Evolutionary conservation across 2,113 vertebrate genomes (phyloP).

Genomic region (Coreoperca whiteheadi): DNA sequence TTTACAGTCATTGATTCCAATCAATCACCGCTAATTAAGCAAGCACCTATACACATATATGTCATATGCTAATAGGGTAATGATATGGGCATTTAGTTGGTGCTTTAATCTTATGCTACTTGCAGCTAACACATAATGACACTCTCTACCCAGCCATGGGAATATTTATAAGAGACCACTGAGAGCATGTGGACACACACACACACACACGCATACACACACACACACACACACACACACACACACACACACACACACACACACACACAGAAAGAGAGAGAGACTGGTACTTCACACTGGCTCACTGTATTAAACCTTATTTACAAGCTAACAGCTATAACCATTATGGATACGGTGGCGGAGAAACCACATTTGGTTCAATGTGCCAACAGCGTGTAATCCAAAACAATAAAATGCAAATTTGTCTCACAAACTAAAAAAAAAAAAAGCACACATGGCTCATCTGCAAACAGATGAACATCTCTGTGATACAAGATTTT

Average conservation of each 20-base stretch:
- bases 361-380: conserved; percentile 70
- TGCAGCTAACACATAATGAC: conserved; percentile 79
- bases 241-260: conserved; percentile 27
- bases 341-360: conserved; percentile 60
- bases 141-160: conserved; percentile 73
- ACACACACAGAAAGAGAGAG: too few relatives aligned
- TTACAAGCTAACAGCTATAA: conserved; percentile 77
- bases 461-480: conserved; percentile 71
- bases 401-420: conserved; percentile 73
- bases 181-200: conserved; percentile 49
- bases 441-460: conserved; percentile 38
- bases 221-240: conserved; percentile 26
- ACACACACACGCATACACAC: conserved; percentile 23
- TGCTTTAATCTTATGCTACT: conserved; percentile 75
- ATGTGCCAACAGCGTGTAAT: conserved; percentile 73
- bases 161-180: conserved; percentile 70
- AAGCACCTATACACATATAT: conserved; percentile 76
- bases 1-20: conserved; percentile 79
- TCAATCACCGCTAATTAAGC: conserved; percentile 82
- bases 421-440: conserved; percentile 43
- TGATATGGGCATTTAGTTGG: conserved; percentile 80
- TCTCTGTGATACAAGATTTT: conserved; percentile 58
- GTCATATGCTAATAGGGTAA: conserved; percentile 80
- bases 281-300: conserved; percentile 56
- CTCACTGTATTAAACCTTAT: conserved; percentile 76